These are phyloP conservation scores for Drosophila paulistorum DNA, from an alignment of 1,140 invertebrate species.

Conservation along the genomic window DNA sequence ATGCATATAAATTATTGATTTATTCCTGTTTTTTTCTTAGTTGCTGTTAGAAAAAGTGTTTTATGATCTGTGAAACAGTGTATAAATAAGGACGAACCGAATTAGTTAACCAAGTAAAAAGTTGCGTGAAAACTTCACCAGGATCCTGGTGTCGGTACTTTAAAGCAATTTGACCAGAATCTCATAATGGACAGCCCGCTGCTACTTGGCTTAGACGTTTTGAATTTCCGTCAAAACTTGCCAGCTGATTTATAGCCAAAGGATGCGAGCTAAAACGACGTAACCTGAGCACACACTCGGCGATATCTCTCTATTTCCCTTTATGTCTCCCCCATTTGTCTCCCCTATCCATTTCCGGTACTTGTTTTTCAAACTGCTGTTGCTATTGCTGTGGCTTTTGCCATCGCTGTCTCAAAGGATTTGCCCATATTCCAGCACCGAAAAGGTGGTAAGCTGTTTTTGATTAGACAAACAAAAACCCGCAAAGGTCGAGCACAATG, in stretches of 20 bases:
- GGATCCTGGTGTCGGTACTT: background rate
- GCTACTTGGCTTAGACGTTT: conserved; percentile 36
- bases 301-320: conserved; percentile 1
- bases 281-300: conserved; percentile 56
- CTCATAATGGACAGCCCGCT: conserved; percentile 10
- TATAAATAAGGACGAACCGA: conserved; percentile 1
- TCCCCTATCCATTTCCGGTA: conserved; percentile 43
- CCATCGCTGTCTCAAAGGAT: conserved; percentile 50
- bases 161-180: conserved; percentile 24
- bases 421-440: conserved; percentile 33
- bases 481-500: conserved; percentile 38
- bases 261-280: conserved; percentile 31
- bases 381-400: background rate
- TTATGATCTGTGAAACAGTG: conserved; percentile 1
- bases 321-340: background rate
- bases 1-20: conserved; percentile 66
- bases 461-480: conserved; percentile 48
- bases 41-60: conserved; percentile 3
- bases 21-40: conserved; percentile 2
- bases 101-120: conserved; percentile 10
- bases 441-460: conserved; percentile 63
- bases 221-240: conserved; percentile 74
- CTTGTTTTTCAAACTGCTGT: conserved; percentile 27
- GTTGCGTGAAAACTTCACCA: background rate
- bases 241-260: conserved; percentile 69